Conservation (phyloP, 1,140 invertebrate genomes). For the Drosophila lacertosa region DNA sequence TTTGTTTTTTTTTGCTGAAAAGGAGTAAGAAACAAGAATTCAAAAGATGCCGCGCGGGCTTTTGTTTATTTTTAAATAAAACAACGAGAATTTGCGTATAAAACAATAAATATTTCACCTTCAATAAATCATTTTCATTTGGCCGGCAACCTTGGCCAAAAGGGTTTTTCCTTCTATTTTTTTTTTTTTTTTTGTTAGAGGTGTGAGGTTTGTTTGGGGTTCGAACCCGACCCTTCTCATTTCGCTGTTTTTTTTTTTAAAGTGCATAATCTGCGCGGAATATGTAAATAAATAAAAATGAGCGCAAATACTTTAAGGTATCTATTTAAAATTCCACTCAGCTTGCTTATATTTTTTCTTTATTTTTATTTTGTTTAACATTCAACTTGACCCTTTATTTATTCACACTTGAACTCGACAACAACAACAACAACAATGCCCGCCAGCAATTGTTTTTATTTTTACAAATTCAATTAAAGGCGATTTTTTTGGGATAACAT, state of each 20-base stretch:
- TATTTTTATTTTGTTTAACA: no score
- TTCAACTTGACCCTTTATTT: neutral
- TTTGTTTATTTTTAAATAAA: conserved; percentile 65
- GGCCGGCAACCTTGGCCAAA: conserved; percentile 17
- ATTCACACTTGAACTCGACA: neutral
- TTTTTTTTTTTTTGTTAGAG: conserved; percentile 26
- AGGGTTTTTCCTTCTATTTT: no score
- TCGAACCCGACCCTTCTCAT: neutral
- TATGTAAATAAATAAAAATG: conserved; percentile 30
- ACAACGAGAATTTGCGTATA: conserved; percentile 58
- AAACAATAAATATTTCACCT: conserved; percentile 84
- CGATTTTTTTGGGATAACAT: no score
- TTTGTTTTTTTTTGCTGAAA: no score
- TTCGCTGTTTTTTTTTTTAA: no score
- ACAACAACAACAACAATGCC: no score
- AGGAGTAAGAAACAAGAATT: conserved; percentile 66
- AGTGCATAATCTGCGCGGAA: conserved; percentile 41
- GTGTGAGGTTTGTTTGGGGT: conserved; percentile 24
- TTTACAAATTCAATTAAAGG: no score
- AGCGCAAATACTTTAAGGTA: conserved; percentile 20
- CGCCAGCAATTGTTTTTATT: no score
- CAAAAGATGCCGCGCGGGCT: conserved; percentile 69
- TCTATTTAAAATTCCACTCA: neutral
- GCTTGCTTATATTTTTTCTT: no score
- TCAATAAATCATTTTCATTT: conserved; percentile 83